Evolutionary conservation across 2,888 invertebrate species (phyloP).

Genomic region (Stenodera caucasica): DNA sequence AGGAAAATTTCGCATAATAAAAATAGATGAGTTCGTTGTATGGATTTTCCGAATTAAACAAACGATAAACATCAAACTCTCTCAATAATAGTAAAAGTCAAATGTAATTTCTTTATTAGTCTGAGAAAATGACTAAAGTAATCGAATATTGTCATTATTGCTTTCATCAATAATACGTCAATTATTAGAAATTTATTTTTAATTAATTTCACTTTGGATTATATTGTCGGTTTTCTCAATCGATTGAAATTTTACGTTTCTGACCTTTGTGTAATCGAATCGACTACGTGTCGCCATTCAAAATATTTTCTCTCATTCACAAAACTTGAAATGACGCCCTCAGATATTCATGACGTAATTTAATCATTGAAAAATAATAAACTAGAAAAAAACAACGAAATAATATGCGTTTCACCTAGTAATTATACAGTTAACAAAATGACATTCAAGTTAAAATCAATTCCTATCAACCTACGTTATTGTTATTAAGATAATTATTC

Average conservation of each 20-base stretch:
- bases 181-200: too few species aligned
- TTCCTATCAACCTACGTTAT: conserved; percentile 13
- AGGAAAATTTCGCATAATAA: background rate
- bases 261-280: conserved; percentile 17
- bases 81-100: background rate
- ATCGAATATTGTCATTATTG: too few species aligned
- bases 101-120: conserved; percentile 1
- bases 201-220: too few species aligned
- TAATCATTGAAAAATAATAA: background rate
- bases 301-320: conserved; percentile 15
- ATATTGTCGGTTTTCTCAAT: background rate
- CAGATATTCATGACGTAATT: conserved; percentile 15
- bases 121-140: background rate
- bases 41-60: conserved; percentile 1
- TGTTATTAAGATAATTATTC: conserved; percentile 11
- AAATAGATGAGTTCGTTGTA: conserved; percentile 2
- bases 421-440: conserved; percentile 23
- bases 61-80: background rate
- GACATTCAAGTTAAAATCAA: conserved; percentile 23
- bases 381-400: background rate
- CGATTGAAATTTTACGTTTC: conserved; percentile 21
- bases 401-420: conserved; percentile 16
- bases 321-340: conserved; percentile 17
- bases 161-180: too few species aligned
- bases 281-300: conserved; percentile 19